phyloP scores from a whole-genome alignment of 2,888 invertebrate species.

The Cremastobaeus sp. region DNA sequence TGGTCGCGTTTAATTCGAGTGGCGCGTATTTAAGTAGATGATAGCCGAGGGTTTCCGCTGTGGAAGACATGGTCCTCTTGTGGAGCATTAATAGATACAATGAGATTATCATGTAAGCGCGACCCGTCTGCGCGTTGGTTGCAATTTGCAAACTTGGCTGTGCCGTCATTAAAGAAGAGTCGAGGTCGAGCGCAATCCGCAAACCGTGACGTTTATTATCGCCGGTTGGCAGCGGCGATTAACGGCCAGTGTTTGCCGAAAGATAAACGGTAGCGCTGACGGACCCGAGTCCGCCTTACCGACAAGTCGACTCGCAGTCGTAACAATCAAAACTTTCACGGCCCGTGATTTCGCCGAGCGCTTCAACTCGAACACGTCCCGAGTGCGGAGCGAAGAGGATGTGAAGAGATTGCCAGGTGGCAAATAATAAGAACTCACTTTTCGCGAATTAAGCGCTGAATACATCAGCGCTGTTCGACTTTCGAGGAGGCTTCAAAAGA shows the following conservation, averaged over 20 bases:
- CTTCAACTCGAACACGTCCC: slow-evolving; percentile 34
- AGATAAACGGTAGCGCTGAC: slow-evolving; percentile 20
- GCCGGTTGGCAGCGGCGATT: neutral
- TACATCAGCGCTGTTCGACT: slow-evolving; percentile 35
- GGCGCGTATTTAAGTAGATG: slow-evolving; percentile 63
- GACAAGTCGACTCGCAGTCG: slow-evolving; percentile 22
- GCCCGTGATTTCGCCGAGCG: slow-evolving; percentile 46
- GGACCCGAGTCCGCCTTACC: slow-evolving; percentile 26
- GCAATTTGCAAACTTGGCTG: slow-evolving; percentile 48
- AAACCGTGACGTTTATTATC: slow-evolving; percentile 17
- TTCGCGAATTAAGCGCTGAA: slow-evolving; percentile 49
- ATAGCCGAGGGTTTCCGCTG: slow-evolving; percentile 60
- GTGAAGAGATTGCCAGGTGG: slow-evolving; percentile 51
- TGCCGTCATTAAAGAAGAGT: neutral
- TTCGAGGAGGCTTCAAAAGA: slow-evolving; percentile 46
- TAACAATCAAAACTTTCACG: slow-evolving; percentile 52
- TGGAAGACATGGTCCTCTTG: slow-evolving; percentile 46
- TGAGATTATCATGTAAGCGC: slow-evolving; percentile 52
- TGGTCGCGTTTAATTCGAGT: slow-evolving; percentile 59
- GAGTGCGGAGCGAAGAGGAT: slow-evolving; percentile 28
- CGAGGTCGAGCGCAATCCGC: neutral
- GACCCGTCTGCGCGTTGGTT: slow-evolving; percentile 33
- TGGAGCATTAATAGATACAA: slow-evolving; percentile 53
- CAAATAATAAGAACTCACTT: slow-evolving; percentile 49
- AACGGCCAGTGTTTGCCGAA: neutral